phyloP scores from a whole-genome alignment of 64 coral and sea anemone genomes.

The Montipora sp. region DNA sequence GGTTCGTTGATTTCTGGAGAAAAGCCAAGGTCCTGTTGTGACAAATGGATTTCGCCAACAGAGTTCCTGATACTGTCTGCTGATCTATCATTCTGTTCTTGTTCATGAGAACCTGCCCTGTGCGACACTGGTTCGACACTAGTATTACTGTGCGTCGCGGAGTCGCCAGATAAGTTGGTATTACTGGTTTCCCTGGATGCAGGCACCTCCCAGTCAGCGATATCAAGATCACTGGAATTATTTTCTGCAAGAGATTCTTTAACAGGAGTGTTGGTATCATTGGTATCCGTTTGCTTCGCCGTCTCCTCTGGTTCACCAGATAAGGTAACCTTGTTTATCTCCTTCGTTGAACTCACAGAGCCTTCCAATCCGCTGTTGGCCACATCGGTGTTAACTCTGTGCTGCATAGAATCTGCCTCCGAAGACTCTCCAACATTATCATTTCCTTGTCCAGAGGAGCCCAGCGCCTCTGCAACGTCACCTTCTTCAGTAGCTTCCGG shows the following conservation, averaged over 20 bases:
- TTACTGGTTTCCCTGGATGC: neutral
- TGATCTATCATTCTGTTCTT: neutral
- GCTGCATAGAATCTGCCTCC: neutral
- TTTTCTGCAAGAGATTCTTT: neutral
- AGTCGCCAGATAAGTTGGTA: neutral
- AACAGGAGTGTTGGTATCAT: neutral
- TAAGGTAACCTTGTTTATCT: neutral
- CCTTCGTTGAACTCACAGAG: neutral
- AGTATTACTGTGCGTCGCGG: neutral
- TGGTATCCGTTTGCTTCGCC: neutral
- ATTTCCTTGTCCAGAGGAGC: neutral
- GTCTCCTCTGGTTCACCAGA: neutral
- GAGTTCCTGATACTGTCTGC: neutral
- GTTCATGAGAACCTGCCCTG: neutral
- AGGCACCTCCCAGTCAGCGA: neutral
- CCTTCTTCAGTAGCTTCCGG: neutral
- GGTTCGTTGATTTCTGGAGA: neutral
- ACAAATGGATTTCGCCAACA: neutral
- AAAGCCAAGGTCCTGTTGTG: neutral
- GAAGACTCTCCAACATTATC: neutral
- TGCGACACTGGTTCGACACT: neutral
- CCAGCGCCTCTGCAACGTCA: neutral
- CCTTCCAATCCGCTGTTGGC: too few species aligned
- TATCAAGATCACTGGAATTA: neutral
- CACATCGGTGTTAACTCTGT: neutral